phyloP scores from a whole-genome alignment of 2,888 invertebrate genomes.

The Diadromus collaris region DNA sequence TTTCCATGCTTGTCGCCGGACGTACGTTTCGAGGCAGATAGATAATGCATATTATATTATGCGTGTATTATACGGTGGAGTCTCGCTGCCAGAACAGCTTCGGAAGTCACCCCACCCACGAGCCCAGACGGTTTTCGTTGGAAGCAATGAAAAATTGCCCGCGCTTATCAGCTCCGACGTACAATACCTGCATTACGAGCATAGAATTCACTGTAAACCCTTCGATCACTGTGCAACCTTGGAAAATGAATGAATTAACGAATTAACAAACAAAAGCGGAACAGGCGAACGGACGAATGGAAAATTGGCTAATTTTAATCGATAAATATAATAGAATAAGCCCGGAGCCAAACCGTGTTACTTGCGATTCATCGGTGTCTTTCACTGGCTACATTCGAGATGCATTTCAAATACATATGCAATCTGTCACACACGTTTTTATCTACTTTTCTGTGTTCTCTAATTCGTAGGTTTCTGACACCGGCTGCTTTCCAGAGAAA shows the following conservation, averaged over 20 bases:
- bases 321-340: neutral
- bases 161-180: slow-evolving; percentile 42
- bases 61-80: slow-evolving; percentile 23
- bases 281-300: slow-evolving; percentile 2
- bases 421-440: too few species aligned
- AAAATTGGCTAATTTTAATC: slow-evolving; percentile 28
- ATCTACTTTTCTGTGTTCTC: too few species aligned
- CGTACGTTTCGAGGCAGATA: slow-evolving; percentile 74
- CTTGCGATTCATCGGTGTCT: too few species aligned
- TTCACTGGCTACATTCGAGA: too few species aligned
- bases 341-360: too few species aligned
- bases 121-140: slow-evolving; percentile 42
- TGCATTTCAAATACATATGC: too few species aligned
- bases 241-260: slow-evolving; percentile 35
- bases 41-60: slow-evolving; percentile 73
- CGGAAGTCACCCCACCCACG: slow-evolving; percentile 54
- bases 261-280: neutral
- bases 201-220: slow-evolving; percentile 29
- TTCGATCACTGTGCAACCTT: slow-evolving; percentile 33
- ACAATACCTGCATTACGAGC: slow-evolving; percentile 31
- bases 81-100: slow-evolving; percentile 40
- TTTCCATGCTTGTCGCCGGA: slow-evolving; percentile 76
- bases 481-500: too few species aligned
- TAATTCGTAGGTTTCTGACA: too few species aligned
- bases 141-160: slow-evolving; percentile 54